Evolutionary conservation across 2,797 vertebrate genomes (phyloP).

Genomic region (Hippocampus kuda): DNA sequence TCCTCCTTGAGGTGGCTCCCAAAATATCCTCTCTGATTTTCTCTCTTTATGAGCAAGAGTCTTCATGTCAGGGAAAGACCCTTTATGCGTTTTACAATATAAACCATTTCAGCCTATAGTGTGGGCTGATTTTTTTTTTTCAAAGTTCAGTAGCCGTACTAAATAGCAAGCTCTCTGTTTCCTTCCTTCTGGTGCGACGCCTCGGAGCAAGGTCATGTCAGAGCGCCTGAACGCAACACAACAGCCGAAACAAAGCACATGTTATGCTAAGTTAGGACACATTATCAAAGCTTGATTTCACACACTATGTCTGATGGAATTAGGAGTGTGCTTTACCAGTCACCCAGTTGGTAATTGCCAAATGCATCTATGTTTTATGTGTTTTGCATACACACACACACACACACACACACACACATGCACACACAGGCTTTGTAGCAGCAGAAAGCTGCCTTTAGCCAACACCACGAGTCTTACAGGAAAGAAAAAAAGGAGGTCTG

Average conservation of each 20-base stretch:
- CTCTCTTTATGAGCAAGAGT: neutral
- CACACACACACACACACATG: neutral
- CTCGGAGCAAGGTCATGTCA: constrained; percentile 27
- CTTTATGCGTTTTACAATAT: neutral
- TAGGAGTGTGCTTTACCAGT: constrained; percentile 38
- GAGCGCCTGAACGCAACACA: constrained; percentile 20
- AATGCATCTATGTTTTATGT: constrained; percentile 29
- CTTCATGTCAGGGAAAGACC: neutral
- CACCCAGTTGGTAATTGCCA: constrained; percentile 43
- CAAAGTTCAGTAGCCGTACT: constrained; percentile 21
- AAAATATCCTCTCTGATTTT: neutral
- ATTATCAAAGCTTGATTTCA: constrained; percentile 51
- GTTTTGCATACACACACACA: constrained; percentile 8
- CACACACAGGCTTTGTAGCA: constrained; percentile 34
- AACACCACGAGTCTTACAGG: constrained; percentile 28
- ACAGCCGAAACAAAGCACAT: constrained; percentile 39
- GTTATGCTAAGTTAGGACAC: constrained; percentile 36
- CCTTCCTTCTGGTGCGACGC: constrained; percentile 22
- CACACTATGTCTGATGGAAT: constrained; percentile 48
- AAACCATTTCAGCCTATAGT: neutral
- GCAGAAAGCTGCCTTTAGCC: constrained; percentile 46
- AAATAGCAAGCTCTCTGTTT: constrained; percentile 4
- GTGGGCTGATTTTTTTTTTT: neutral
- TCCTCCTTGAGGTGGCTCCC: neutral
- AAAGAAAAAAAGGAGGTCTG: constrained; percentile 20